These are phyloP conservation scores for Dromiciops gliroides DNA, from an alignment of 2,113 vertebrate genomes.

Conservation along the genomic window DNA sequence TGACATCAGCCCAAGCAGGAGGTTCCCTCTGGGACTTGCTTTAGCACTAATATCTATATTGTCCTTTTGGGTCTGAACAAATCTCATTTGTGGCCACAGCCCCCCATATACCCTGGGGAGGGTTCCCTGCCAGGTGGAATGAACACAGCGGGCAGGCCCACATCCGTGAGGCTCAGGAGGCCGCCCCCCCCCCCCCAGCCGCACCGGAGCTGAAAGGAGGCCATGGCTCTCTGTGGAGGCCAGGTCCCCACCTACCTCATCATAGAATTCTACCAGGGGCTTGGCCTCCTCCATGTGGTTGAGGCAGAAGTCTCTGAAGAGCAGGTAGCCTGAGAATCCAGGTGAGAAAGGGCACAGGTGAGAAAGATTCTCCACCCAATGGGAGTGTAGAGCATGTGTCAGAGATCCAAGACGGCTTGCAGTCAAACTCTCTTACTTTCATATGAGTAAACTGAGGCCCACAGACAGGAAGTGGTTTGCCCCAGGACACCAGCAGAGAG, in stretches of 20 bases:
- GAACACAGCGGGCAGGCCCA: neutral
- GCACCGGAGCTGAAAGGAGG: too few species aligned
- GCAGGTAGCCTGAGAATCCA: conserved; percentile 81
- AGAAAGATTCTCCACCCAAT: neutral
- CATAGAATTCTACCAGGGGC: conserved; percentile 86
- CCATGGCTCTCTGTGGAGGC: too few species aligned
- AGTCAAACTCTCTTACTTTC: too few species aligned
- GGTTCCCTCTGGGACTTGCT: neutral
- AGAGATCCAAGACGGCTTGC: too few species aligned
- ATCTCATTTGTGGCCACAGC: neutral
- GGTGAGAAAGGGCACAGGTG: neutral
- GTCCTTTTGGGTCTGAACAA: neutral
- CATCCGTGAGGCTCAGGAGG: neutral
- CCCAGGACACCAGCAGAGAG: too few species aligned
- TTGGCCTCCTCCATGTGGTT: conserved; percentile 85
- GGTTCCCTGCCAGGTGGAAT: neutral
- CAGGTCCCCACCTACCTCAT: conserved; percentile 79
- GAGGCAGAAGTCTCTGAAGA: conserved; percentile 86
- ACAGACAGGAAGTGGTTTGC: too few species aligned
- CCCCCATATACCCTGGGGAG: neutral
- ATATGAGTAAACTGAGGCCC: too few species aligned
- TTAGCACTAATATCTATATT: neutral
- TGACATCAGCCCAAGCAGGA: neutral
- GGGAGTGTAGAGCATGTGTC: too few species aligned
- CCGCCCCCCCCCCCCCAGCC: too few species aligned